These are phyloP conservation scores for Anser brachyrhynchus DNA, from an alignment of 2,113 vertebrate genomes.

Conservation along the genomic window DNA sequence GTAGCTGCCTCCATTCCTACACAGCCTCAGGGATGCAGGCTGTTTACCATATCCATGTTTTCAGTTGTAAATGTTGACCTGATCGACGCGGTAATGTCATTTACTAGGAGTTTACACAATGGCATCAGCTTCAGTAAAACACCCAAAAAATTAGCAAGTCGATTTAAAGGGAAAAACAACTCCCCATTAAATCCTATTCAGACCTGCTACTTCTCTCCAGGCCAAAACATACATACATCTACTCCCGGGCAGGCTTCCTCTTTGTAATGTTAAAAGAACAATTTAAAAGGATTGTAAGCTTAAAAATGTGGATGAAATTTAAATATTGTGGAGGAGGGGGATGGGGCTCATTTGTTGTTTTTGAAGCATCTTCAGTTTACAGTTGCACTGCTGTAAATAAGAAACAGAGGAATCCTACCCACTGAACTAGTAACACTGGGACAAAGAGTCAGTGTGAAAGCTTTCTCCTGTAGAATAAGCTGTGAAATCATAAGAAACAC, in stretches of 20 bases:
- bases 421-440: not conserved
- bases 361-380: not conserved
- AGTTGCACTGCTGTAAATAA: not conserved
- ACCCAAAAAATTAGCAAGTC: constrained; percentile 74
- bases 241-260: not conserved
- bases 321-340: not conserved
- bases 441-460: not conserved
- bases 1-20: not conserved
- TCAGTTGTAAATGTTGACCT: constrained; percentile 74
- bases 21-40: constrained; percentile 51
- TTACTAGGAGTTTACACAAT: constrained; percentile 52
- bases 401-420: not conserved
- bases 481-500: not conserved
- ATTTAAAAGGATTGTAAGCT: not conserved
- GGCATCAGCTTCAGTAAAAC: constrained; percentile 40
- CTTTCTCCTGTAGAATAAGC: not conserved
- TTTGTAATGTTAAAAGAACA: constrained; percentile 50
- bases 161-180: constrained; percentile 64
- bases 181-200: constrained; percentile 54
- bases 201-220: constrained; percentile 50
- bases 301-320: constrained; percentile 2
- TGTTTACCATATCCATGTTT: constrained; percentile 51
- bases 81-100: constrained; percentile 55
- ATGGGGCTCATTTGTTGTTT: not conserved
- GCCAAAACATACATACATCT: constrained; percentile 65